Evolutionary conservation across 2,888 invertebrate genomes (phyloP), one percentile per base, ranked within the genome.

Genomic region (Lasius platythorax): DNA sequence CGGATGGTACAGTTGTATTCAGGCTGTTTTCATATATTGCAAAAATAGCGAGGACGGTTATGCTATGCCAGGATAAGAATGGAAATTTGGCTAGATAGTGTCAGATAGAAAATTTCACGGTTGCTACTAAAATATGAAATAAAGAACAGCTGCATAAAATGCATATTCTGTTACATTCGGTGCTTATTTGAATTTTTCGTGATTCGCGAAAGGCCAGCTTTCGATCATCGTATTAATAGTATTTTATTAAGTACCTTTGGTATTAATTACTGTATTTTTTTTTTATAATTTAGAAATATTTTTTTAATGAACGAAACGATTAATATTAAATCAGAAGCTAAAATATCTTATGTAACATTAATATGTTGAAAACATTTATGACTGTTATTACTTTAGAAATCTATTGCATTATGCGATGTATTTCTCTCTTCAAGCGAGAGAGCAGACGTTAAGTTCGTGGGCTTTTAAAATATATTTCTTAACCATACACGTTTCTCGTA

Each of bases 381-480:
- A 64, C 23, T 8, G 15, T 64, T 66, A 43, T 28, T 15, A 56
- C 9, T 23, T 1, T 43, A 37, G 9, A 56, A 66, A 28, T 79
- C 3, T 56, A 70, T 37, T 37, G 3, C 5, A 37, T 33, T 50
- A 40, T 53, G 50, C 68, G 18, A 61, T 12, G 5, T 15, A 28
- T 33, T 43, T 76, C 18, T 23, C 18, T 46, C 33, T 43, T 2
- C 18, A 46, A 72, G 9, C 33, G 23, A 68, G 40, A 43, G 11
- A 68, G 9, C 37, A 58, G 11, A 76, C 23, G 67, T 53, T 43
- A 46, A 72, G 58, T 61, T 61, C 2, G 43, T 18, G 46, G 6
- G 1, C 46, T 8, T 53, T 8, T 63, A 81, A 73, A 81, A 61
- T 73, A 30, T 72, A 63, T 50, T 81, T 73, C 73, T 63, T 61